Evolutionary conservation across 2,888 invertebrate genomes (phyloP).

Genomic region (Heliconius sara): DNA sequence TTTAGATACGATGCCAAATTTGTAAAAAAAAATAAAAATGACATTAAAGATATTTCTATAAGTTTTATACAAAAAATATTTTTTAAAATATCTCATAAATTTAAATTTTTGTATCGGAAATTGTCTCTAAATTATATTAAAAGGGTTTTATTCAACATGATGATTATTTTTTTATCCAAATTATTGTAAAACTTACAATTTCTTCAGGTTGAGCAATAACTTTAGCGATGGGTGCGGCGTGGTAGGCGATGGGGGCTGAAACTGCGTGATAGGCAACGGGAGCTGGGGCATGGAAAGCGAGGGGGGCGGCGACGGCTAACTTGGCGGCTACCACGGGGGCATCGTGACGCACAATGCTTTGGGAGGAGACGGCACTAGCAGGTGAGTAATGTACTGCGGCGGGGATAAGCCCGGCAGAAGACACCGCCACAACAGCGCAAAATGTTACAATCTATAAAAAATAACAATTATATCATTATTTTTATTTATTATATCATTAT

Average conservation of each 20-base stretch:
- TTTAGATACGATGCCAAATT: background rate
- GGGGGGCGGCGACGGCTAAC: constrained; percentile 53
- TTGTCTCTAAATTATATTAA: background rate
- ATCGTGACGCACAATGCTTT: constrained; percentile 72
- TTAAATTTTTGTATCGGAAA: background rate
- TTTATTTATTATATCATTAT: constrained; percentile 23
- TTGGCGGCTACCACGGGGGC: constrained; percentile 59
- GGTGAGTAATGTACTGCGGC: constrained; percentile 62
- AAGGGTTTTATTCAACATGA: background rate
- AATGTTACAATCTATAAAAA: constrained; percentile 65
- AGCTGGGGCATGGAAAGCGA: constrained; percentile 50
- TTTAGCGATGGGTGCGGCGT: constrained; percentile 57
- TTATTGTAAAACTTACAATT: constrained; percentile 43
- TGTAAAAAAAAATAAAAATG: background rate
- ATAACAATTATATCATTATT: background rate
- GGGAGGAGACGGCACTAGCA: constrained; percentile 68
- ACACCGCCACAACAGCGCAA: constrained; percentile 73
- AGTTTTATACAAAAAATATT: background rate
- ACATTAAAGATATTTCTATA: background rate
- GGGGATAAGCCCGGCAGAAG: constrained; percentile 73
- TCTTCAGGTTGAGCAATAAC: constrained; percentile 55
- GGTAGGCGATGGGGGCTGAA: constrained; percentile 48
- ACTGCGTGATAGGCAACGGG: constrained; percentile 58
- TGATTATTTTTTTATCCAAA: background rate
- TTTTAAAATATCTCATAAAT: background rate